Evolutionary conservation across 2,797 vertebrate genomes (phyloP).

Genomic region (Lateolabrax maculatus): DNA sequence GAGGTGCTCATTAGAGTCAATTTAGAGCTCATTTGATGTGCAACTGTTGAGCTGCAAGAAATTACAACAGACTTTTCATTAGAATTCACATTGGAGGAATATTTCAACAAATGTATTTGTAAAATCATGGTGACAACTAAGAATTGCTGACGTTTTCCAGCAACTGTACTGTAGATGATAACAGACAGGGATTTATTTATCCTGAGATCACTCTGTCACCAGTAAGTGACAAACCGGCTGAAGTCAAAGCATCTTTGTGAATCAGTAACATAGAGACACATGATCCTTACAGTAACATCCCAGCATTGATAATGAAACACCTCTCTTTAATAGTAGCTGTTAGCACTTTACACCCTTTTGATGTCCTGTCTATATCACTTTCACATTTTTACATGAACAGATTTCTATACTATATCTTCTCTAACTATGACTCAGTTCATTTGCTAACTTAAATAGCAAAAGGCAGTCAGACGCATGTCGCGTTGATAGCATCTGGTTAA

Average conservation of each 20-base stretch:
- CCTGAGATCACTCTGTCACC: neutral
- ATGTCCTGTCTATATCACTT: neutral
- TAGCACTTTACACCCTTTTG: neutral
- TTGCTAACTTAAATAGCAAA: neutral
- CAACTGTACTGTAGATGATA: neutral
- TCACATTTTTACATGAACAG: neutral
- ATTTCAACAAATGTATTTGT: constrained; percentile 2
- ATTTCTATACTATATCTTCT: neutral
- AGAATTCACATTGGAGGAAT: constrained; percentile 11
- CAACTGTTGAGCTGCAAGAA: constrained; percentile 7
- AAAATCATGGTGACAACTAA: neutral
- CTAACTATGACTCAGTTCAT: neutral
- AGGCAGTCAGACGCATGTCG: neutral
- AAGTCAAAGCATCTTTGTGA: neutral
- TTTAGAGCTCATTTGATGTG: constrained; percentile 28
- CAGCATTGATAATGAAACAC: neutral
- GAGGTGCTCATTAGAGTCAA: constrained; percentile 46
- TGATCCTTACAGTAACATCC: neutral
- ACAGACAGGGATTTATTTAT: neutral
- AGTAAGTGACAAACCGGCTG: neutral
- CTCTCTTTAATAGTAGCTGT: neutral
- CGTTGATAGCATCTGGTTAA: neutral
- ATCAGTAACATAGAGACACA: neutral
- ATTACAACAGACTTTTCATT: constrained; percentile 8
- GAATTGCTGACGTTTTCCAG: neutral